These are phyloP conservation scores for Pelobates cultripes DNA, from an alignment of 2,797 vertebrate species.

Conservation along the genomic window DNA sequence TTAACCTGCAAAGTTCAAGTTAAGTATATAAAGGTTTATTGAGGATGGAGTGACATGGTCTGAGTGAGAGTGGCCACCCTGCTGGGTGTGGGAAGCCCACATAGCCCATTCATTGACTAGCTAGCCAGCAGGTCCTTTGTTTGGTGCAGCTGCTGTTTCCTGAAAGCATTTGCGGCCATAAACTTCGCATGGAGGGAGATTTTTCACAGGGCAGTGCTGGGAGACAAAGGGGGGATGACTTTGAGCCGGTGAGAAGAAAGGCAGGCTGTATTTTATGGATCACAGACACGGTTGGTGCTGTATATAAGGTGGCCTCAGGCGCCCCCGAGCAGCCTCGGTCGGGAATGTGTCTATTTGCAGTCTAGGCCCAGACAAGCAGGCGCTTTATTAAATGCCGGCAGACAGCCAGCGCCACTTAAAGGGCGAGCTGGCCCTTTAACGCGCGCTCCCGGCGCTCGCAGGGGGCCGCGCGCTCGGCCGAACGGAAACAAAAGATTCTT, in stretches of 20 bases:
- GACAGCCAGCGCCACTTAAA: slow-evolving; percentile 25
- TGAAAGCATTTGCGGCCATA: not conserved
- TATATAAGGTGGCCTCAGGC: slow-evolving; percentile 54
- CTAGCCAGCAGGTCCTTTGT: not conserved
- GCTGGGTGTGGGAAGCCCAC: not conserved
- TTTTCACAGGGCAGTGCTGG: not conserved
- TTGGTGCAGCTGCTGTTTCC: not conserved
- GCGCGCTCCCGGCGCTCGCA: slow-evolving; percentile 66
- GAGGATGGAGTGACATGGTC: too few relatives aligned
- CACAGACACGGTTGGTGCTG: not conserved
- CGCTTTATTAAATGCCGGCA: slow-evolving; percentile 48
- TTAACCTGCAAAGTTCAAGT: too few relatives aligned
- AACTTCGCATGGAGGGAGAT: not conserved
- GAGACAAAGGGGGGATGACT: slow-evolving; percentile 1
- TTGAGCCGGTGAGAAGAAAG: not conserved
- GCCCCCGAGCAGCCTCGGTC: slow-evolving; percentile 38
- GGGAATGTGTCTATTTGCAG: slow-evolving; percentile 53
- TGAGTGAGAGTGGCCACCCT: not conserved
- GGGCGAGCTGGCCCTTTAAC: slow-evolving; percentile 72
- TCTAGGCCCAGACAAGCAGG: slow-evolving; percentile 55
- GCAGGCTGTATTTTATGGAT: not conserved
- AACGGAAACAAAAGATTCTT: slow-evolving; percentile 48
- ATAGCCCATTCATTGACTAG: not conserved
- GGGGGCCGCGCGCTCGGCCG: not conserved
- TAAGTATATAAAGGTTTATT: too few relatives aligned